A percentile compares a stretch with the other conserved stretches of the same genome.
phyloP scores from a whole-genome alignment of 2,113 vertebrate genomes.

The Boulengeromyrus knoepffleri region DNA sequence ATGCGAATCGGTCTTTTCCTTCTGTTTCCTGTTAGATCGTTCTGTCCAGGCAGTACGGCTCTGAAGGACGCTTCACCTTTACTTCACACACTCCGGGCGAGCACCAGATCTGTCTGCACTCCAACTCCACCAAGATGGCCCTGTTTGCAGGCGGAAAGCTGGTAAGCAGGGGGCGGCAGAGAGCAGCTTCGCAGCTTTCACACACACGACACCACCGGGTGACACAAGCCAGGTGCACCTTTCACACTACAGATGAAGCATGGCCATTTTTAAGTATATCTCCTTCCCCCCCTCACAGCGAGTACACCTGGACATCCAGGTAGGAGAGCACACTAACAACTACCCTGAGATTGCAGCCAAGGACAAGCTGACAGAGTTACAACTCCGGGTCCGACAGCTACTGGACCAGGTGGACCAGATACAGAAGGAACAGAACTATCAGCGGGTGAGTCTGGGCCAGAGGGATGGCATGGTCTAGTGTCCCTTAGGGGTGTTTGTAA shows the following conservation, averaged over 20 bases:
- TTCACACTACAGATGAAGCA: not conserved
- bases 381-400: constrained; percentile 81
- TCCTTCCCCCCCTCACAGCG: constrained; percentile 51
- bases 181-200: not conserved
- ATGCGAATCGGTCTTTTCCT: not conserved
- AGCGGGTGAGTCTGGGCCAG: constrained; percentile 65
- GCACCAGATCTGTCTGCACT: constrained; percentile 93
- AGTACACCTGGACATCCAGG: constrained; percentile 88
- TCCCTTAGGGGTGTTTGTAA: not conserved
- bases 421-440: constrained; percentile 95
- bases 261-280: not conserved
- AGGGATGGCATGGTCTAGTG: not conserved
- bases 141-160: constrained; percentile 85
- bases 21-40: constrained; percentile 61
- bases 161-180: constrained; percentile 51
- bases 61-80: constrained; percentile 88
- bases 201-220: not conserved
- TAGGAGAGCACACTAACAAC: constrained; percentile 90
- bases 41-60: constrained; percentile 85
- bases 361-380: constrained; percentile 86
- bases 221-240: not conserved
- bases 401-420: constrained; percentile 93
- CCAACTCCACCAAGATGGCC: constrained; percentile 89
- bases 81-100: constrained; percentile 91
- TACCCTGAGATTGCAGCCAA: constrained; percentile 93